A percentile compares a stretch with the other conserved stretches of the same genome.
These are phyloP conservation scores for Malurus leucopterus DNA, from an alignment of 2,797 vertebrate genomes.

Conservation along the genomic window DNA sequence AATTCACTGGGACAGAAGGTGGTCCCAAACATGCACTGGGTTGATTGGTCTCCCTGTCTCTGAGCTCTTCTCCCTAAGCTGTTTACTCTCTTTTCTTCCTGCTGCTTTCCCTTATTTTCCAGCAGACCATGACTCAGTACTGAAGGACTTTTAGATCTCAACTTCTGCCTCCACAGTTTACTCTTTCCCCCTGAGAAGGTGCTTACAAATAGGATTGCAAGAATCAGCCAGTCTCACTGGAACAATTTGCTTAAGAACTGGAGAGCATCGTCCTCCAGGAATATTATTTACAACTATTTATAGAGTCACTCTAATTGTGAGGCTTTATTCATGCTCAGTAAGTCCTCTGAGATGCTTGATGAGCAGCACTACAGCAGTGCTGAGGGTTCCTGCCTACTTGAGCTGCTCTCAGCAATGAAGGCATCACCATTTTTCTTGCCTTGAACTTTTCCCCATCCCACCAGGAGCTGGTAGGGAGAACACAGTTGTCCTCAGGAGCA, in stretches of 20 bases:
- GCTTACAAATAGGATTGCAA: not conserved
- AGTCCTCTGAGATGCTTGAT: not conserved
- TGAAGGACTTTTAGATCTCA: not conserved
- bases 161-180: not conserved
- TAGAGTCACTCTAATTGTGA: not conserved
- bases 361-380: not conserved
- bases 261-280: not conserved
- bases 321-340: not conserved
- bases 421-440: not conserved
- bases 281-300: slow-evolving; percentile 3
- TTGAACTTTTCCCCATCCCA: not conserved
- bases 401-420: not conserved
- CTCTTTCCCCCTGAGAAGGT: not conserved
- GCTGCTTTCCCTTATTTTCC: not conserved
- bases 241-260: not conserved
- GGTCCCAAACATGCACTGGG: not conserved
- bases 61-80: not conserved
- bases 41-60: not conserved
- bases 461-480: not conserved
- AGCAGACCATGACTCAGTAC: not conserved
- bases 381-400: not conserved
- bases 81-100: not conserved
- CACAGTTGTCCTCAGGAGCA: not conserved
- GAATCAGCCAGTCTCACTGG: not conserved
- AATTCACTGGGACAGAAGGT: not conserved